Base-by-base conservation (phyloP, 1,140 invertebrate genomes). In the Anastatus disparis region DNA sequence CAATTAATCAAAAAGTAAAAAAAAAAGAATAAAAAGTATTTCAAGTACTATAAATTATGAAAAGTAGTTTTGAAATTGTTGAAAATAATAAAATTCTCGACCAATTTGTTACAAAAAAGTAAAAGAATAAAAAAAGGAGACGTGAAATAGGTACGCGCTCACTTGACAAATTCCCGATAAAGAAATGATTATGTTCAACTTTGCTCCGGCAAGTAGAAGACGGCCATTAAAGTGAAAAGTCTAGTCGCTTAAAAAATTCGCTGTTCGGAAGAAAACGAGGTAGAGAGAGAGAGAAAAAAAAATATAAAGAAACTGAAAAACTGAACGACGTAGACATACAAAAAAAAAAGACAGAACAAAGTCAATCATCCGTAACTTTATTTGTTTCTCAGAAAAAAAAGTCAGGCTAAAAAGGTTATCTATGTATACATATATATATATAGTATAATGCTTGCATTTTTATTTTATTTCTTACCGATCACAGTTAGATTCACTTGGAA, bases 401-500 rank as follows among this genome's bases (percentile, higher is more conserved):
- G n/a, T 20, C 13, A 22, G 6, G 17, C n/a, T 20, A 12, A 3
- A 17, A 24, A 8, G 6, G 46, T 9, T 6, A 12, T 20, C 2
- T 2, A 20, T 50, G 24, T 12, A 24, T 24, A 9, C 3, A 17
- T 50, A 24, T 12, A 24, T 6, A 10, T 17, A 22, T 6, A 22
- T 17, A 22, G 42, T 22, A 48, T n/a, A n/a, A n/a, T n/a, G n/a
- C 15, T 55, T 17, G 35, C 35, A 38, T 6, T 12, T 38, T 38
- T 38, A n/a, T n/a, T n/a, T n/a, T n/a, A n/a, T n/a, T n/a, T n/a
- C n/a, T n/a, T 88, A 97, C 95, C 94, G 82, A 96, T 95, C 74
- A 97, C 94, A 76, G 94, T 95, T 75, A 97, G 89, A 81, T 94
- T 93, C 78, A 96, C 94, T 85, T 94, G 92, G 80, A 92, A 94